These are phyloP conservation scores for Neopipo cinnamomea DNA, from an alignment of 2,113 vertebrate genomes.

Conservation along the genomic window DNA sequence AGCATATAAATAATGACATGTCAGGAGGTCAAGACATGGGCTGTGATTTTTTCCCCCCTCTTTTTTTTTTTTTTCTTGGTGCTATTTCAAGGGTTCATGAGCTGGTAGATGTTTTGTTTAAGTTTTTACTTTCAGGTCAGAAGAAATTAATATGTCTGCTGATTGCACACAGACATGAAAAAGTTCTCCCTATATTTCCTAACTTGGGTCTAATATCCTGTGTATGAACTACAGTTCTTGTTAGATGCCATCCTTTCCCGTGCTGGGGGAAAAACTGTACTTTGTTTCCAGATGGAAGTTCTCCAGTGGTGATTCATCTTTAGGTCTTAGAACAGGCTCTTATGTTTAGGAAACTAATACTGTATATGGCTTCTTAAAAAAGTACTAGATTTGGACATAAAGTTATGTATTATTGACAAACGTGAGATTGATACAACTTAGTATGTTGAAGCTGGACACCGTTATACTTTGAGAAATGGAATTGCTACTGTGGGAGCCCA, in stretches of 20 bases:
- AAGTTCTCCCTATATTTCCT: background rate
- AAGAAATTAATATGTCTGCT: background rate
- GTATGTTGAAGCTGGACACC: background rate
- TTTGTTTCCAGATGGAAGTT: background rate
- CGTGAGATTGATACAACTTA: background rate
- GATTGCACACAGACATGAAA: background rate
- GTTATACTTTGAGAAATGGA: background rate
- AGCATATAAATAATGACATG: background rate
- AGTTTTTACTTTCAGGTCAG: background rate
- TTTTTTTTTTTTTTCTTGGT: background rate
- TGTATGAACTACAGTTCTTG: background rate
- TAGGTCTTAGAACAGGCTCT: background rate
- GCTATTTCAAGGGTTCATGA: background rate
- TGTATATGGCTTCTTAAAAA: background rate
- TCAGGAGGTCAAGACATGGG: background rate
- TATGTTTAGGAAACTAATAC: background rate
- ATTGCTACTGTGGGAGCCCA: background rate
- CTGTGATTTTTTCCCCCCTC: accelerated
- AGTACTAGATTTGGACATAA: background rate
- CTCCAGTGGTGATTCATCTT: background rate
- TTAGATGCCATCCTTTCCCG: background rate
- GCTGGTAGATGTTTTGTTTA: background rate
- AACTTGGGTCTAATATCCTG: background rate
- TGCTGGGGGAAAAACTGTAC: background rate
- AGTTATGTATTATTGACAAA: background rate